Base-by-base conservation (phyloP, 1,140 invertebrate genomes). In the Meteorus sp. region DNA sequence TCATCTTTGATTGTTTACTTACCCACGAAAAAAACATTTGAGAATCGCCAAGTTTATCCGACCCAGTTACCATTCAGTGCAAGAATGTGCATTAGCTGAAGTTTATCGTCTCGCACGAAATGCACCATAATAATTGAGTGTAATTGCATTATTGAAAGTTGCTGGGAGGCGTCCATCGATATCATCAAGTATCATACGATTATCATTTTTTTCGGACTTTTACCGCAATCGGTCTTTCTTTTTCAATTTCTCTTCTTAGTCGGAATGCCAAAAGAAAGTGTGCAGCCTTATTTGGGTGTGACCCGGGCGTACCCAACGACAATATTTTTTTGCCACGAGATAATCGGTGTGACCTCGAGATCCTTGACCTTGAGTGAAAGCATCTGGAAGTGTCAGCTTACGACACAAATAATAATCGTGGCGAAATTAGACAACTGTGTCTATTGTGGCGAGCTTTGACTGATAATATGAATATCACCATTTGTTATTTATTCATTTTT, bases 1-100 rank as follows among this genome's bases (percentile, higher is more conserved):
- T 48, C 35, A 51, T 52, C 23, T 39, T 51, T 63, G 56, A 52
- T 56, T 27, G 37, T n/a, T 13, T 31, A 61, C 47, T 51, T 11
- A 60, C 44, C 20, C 59, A 43, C 39, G 33, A 20, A 37, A 50
- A 19, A 20, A 29, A 6, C 19, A 22, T 35, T 35, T 56, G 17
- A n/a, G n/a, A 57, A 62, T 51, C 48, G 31, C 37, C 39, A 44
- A 43, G 58, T 64, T 66, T 20, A 59, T 56, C 22, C 61, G 67
- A 66, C 65, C 67, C 48, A 70, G 22, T 72, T 72, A 51, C 59
- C 59, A 70, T 68, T 48, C 69, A 37, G 68, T 55, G 55, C 68
- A 45, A 22, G 33, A 48, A n/a, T 58, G 53, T 25, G 17, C 9
- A 22, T 15, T 29, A 1, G 15, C 41, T 43, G 23, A 23, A 15